Conservation (phyloP, 2,797 vertebrate species). For the Fratercula arctica region DNA sequence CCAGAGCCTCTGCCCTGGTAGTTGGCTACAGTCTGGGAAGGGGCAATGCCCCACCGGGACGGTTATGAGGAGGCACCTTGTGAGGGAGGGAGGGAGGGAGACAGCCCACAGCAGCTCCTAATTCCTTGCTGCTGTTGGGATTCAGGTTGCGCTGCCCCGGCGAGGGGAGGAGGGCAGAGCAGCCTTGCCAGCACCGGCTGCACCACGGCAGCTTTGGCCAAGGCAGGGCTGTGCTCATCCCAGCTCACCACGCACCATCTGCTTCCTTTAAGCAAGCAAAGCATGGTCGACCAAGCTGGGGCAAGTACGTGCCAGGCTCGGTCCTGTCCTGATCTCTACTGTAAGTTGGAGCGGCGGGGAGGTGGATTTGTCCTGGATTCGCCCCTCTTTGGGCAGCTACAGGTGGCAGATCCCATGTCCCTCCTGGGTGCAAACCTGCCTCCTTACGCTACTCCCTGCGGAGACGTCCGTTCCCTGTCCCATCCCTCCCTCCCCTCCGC, state of each 20-base stretch:
- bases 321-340: not conserved
- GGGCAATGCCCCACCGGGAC: rapidly evolving
- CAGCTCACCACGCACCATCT: not conserved
- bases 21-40: not conserved
- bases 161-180: not conserved
- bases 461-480: rapidly evolving
- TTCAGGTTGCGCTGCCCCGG: rapidly evolving
- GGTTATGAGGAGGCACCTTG: rapidly evolving
- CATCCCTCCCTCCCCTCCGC: not conserved
- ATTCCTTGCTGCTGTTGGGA: not conserved
- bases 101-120: not conserved
- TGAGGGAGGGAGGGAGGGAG: not conserved
- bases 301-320: not conserved
- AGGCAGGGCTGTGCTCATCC: no score
- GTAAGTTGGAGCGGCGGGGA: not conserved
- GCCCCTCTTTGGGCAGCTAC: not conserved
- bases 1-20: not conserved
- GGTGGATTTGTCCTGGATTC: not conserved
- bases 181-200: not conserved
- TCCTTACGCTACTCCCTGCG: not conserved
- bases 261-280: not conserved
- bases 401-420: rapidly evolving
- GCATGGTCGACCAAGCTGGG: not conserved
- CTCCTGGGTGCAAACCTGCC: not conserved
- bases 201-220: not conserved